Conservation (phyloP, 2,113 vertebrate species). For the Chinchilla lanigera region DNA sequence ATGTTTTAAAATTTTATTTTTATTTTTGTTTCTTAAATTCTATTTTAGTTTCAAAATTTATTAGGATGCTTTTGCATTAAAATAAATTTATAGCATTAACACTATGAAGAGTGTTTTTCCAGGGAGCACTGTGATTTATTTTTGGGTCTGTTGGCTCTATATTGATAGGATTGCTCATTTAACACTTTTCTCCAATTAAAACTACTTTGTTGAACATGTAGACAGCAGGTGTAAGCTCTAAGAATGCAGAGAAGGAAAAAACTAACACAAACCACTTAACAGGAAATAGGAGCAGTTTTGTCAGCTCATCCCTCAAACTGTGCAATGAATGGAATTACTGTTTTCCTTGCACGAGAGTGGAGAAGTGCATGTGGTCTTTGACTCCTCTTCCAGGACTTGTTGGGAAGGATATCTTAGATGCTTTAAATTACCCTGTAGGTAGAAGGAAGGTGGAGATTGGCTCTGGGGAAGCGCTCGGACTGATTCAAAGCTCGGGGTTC, state of each 20-base stretch:
- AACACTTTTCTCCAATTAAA: not conserved
- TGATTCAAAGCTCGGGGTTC: too few species aligned
- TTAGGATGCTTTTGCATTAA: not conserved
- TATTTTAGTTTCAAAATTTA: not conserved
- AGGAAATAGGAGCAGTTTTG: not conserved
- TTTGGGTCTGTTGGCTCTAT: not conserved
- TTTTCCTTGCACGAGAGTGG: not conserved
- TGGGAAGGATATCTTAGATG: not conserved
- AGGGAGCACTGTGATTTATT: not conserved
- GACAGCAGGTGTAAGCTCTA: not conserved
- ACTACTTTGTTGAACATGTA: not conserved
- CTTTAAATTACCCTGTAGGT: slow-evolving; percentile 30
- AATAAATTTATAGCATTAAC: not conserved
- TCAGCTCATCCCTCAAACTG: not conserved
- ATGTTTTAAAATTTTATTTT: not conserved
- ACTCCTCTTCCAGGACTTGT: not conserved
- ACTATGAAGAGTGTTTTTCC: not conserved
- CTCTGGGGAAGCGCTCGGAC: not conserved
- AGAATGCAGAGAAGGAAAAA: slow-evolving; percentile 5
- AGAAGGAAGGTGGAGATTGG: not conserved
- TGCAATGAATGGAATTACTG: not conserved
- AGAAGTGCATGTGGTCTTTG: not conserved
- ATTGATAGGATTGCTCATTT: slow-evolving; percentile 3
- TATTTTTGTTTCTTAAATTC: too few species aligned
- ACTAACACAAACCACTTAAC: not conserved